Conservation (phyloP, 2,797 vertebrate species). For the Periophthalmus magnuspinnatus region DNA sequence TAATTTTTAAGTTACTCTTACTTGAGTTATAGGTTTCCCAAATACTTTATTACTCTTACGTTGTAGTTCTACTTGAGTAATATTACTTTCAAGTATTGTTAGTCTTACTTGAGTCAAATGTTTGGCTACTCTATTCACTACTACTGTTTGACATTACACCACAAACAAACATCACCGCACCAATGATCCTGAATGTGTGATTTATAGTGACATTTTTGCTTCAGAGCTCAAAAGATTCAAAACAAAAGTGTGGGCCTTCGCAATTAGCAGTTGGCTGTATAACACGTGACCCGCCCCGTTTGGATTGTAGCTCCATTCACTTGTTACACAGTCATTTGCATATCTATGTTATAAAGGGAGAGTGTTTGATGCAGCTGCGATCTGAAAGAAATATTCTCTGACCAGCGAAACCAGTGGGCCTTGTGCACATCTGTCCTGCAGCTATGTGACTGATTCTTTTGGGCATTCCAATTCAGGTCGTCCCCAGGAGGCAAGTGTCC, state of each 20-base stretch:
- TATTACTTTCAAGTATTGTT: too few species aligned
- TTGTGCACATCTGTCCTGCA: conserved; percentile 75
- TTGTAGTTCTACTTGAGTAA: too few species aligned
- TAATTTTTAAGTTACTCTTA: too few species aligned
- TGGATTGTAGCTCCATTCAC: conserved; percentile 70
- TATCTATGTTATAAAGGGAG: conserved; percentile 58
- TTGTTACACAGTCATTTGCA: conserved; percentile 66
- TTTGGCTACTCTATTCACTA: too few species aligned
- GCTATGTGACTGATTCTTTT: conserved; percentile 76
- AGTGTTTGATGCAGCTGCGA: conserved; percentile 77
- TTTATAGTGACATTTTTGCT: conserved; percentile 49
- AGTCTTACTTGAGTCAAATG: too few species aligned
- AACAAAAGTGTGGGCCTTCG: conserved; percentile 56
- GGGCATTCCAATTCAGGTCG: conserved; percentile 68
- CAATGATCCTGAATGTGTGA: conserved; percentile 21
- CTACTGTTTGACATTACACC: too few species aligned
- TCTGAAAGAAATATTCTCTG: conserved; percentile 77
- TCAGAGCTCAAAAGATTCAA: conserved; percentile 32
- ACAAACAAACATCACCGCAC: not conserved
- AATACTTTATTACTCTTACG: too few species aligned
- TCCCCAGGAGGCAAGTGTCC: conserved; percentile 65
- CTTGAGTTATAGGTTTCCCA: too few species aligned
- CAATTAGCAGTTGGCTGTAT: conserved; percentile 71
- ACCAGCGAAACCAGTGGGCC: conserved; percentile 43
- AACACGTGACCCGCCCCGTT: conserved; percentile 54